Conservation (phyloP, 2,113 vertebrate species). For the Ailuropoda melanoleuca region DNA sequence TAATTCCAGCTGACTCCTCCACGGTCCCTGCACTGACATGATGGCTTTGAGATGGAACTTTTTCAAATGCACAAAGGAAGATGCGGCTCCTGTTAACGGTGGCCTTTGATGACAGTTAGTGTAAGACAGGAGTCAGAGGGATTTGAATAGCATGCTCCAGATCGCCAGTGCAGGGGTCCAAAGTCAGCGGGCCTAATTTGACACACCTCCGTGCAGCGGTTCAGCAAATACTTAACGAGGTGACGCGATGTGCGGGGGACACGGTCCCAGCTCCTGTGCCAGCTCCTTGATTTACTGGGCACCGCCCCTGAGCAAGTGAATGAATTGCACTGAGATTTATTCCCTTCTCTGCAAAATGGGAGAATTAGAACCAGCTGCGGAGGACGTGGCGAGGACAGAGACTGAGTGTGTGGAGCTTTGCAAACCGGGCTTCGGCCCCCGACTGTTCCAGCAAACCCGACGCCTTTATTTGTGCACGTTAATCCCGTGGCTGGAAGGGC, state of each 20-base stretch:
- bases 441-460: neutral
- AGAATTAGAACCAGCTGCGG: neutral
- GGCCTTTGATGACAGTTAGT: neutral
- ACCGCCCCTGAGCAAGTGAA: neutral
- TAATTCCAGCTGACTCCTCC: slow-evolving; percentile 31
- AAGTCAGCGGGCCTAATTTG: neutral
- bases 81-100: neutral
- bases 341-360: slow-evolving; percentile 4
- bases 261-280: neutral
- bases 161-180: neutral
- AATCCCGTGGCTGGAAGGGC: neutral
- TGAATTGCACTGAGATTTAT: neutral
- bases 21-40: neutral
- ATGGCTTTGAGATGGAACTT: slow-evolving; percentile 23
- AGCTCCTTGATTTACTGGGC: neutral
- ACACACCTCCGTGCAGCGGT: fast-evolving
- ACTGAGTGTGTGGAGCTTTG: neutral
- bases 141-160: neutral
- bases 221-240: neutral
- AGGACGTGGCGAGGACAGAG: neutral
- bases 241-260: neutral
- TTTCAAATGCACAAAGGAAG: slow-evolving; percentile 28
- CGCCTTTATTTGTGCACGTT: fast-evolving
- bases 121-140: neutral
- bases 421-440: neutral